Evolutionary conservation across 2,888 invertebrate genomes (phyloP), one percentile per base, ranked within the genome.

Genomic region (Leptogaster cylindrica): DNA sequence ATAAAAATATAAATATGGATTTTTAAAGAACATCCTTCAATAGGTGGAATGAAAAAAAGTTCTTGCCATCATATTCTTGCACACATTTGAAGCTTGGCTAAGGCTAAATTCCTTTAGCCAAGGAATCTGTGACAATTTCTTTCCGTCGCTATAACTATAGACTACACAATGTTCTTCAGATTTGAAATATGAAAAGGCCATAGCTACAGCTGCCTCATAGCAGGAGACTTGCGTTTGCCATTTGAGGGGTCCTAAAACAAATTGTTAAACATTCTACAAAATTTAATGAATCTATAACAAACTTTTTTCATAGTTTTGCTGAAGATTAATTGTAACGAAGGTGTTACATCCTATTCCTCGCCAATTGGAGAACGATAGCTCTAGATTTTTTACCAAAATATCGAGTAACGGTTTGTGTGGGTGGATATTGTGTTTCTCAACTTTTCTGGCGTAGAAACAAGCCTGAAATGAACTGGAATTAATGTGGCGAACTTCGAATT

Each of bases 281-380:
- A 23, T 16, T n/a, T 46, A 65, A 65, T 28, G 14, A 27, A 14
- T 31, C 8, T 27, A 5, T 6, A 36, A 55, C n/a, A 71, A 71
- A 80, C 80, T 79, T 68, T 71, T 72, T 31, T 73, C 70, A 44
- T 79, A 79, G 46, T 71, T 73, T 18, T 64, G 67, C 71, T 80
- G 79, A 44, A 80, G 71, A 70, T 78, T 80, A 1, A 80, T 70
- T 1, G 78, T 75, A n/a, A 80, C 76, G 52, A 75, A 75, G 48
- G 77, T 71, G 0, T 78, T 77, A 25, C 76, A 44, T 1, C 77
- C 71, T 25, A 55, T 31, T 2, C 67, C 28, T 31, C 67, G 67
- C 2, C 65, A 58, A 7, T 67, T 46, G 39, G 69, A 50, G 36
- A 72, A 73, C 6, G 72, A 71, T 55, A 70, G 36, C 0, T 52